These are phyloP conservation scores for Sarcoramphus papa DNA, from an alignment of 2,797 vertebrate genomes.

Conservation along the genomic window DNA sequence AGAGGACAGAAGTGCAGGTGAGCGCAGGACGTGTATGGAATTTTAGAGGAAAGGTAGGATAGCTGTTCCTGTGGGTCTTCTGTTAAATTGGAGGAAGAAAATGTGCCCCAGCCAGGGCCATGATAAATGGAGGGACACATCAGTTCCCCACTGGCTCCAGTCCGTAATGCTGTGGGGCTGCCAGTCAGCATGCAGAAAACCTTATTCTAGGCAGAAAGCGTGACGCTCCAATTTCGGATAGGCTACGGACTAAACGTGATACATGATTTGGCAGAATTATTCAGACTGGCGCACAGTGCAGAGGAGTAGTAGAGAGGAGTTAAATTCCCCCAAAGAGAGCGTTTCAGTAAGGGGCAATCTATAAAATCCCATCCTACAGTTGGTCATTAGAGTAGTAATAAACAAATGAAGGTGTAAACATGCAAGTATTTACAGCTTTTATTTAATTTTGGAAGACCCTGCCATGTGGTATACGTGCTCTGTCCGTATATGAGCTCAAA, in stretches of 20 bases:
- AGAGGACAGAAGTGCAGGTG: not conserved
- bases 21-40: accelerated
- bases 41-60: not conserved
- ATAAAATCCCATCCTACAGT: not conserved
- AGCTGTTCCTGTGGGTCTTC: not conserved
- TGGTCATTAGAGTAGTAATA: not conserved
- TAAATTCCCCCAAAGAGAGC: not conserved
- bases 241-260: not conserved
- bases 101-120: accelerated
- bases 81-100: not conserved
- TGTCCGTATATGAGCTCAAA: not conserved
- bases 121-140: not conserved
- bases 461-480: not conserved
- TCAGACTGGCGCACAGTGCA: not conserved
- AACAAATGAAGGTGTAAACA: not conserved
- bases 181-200: not conserved
- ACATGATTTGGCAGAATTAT: not conserved
- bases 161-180: accelerated
- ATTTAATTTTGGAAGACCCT: not conserved
- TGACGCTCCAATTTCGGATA: not conserved
- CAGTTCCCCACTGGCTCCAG: not conserved
- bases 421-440: not conserved
- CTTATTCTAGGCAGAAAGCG: not conserved
- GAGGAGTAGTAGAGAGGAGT: not conserved
- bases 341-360: not conserved